A percentile compares a stretch with the other conserved stretches of the same genome.
Evolutionary conservation across 2,888 invertebrate species (phyloP).

Genomic region (Latheticus oryzae): DNA sequence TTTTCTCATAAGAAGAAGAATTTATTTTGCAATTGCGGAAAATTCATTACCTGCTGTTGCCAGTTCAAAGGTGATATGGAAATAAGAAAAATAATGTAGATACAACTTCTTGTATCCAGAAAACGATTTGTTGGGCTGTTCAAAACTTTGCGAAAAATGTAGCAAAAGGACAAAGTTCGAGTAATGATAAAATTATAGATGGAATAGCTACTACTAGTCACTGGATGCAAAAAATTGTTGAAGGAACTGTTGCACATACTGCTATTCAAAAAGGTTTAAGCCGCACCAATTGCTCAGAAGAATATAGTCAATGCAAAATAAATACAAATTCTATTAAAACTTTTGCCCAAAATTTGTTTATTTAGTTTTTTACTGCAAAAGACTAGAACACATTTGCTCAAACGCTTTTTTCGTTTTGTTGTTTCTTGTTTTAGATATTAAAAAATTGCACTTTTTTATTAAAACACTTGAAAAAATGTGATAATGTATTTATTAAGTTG

Average conservation of each 20-base stretch:
- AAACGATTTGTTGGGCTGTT: slow-evolving; percentile 69
- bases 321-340: slow-evolving; percentile 36
- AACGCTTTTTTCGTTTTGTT: no score
- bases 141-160: slow-evolving; percentile 64
- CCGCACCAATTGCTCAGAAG: slow-evolving; percentile 44
- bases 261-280: slow-evolving; percentile 67
- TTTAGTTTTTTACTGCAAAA: no score
- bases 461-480: no score
- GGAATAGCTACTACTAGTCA: slow-evolving; percentile 66
- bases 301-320: slow-evolving; percentile 48
- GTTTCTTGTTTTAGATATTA: no score
- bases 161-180: slow-evolving; percentile 61
- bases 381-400: no score
- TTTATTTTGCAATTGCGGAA: no score
- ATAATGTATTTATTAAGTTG: no score
- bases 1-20: no score
- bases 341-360: no score
- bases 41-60: no score
- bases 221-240: slow-evolving; percentile 63
- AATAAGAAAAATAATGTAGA: slow-evolving; percentile 73
- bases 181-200: slow-evolving; percentile 67
- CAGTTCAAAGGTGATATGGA: no score
- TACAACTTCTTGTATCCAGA: slow-evolving; percentile 72
- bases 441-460: no score
- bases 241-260: slow-evolving; percentile 68